Conservation (phyloP, 1,140 invertebrate genomes). For the Homarus americanus region DNA sequence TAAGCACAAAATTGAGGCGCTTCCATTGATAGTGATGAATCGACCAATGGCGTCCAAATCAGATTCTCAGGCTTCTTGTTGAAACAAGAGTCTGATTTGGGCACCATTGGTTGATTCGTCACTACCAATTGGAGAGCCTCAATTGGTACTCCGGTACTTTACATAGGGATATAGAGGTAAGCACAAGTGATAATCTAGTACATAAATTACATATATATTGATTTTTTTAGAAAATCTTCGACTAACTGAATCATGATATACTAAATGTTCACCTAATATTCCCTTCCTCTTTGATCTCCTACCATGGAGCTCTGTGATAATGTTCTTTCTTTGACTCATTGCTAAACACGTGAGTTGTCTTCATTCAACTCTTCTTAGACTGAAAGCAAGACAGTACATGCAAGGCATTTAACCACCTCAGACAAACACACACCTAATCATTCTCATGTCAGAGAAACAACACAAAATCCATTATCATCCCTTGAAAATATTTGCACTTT, state of each 20-base stretch:
- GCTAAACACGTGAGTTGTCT: too few relatives aligned
- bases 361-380: too few relatives aligned
- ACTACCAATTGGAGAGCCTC: not conserved
- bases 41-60: not conserved
- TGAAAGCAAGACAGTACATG: too few relatives aligned
- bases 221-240: not conserved
- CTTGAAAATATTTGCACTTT: not conserved
- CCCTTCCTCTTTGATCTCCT: too few relatives aligned
- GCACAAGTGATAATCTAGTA: not conserved
- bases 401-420: not conserved
- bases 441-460: not conserved
- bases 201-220: not conserved
- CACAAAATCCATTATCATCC: not conserved
- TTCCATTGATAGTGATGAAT: too few relatives aligned
- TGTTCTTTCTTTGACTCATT: too few relatives aligned
- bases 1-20: too few relatives aligned
- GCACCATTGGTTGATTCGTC: too few relatives aligned
- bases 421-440: not conserved
- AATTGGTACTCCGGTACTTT: not conserved
- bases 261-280: not conserved
- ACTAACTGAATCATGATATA: not conserved
- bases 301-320: too few relatives aligned
- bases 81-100: too few relatives aligned
- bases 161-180: not conserved
- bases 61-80: too few relatives aligned